Conservation (phyloP, 2,888 invertebrate genomes). For the Prosopocoilus inquinatus region DNA sequence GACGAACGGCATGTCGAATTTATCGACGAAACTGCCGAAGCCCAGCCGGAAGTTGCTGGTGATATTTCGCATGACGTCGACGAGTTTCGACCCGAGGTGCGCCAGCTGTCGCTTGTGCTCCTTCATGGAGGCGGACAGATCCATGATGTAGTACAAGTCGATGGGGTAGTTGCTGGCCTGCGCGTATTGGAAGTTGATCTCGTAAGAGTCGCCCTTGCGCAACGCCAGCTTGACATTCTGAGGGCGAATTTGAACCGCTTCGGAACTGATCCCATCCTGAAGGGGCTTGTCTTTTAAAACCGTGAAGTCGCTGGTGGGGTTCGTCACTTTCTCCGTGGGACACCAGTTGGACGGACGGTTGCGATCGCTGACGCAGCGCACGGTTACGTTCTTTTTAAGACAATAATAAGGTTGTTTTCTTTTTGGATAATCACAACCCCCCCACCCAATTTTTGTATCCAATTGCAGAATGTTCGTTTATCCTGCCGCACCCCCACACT, state of each 20-base stretch:
- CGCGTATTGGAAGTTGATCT: conserved; percentile 54
- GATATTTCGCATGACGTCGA: conserved; percentile 55
- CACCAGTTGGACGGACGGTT: conserved; percentile 5
- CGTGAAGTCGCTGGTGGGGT: conserved; percentile 28
- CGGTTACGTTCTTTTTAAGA: neutral
- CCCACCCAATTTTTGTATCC: no score
- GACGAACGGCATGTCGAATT: conserved; percentile 63
- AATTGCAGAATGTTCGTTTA: no score
- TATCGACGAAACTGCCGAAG: conserved; percentile 69
- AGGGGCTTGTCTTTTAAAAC: conserved; percentile 30
- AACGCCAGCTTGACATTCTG: conserved; percentile 54
- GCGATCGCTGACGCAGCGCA: neutral
- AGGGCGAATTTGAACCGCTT: conserved; percentile 56
- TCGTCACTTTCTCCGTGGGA: conserved; percentile 1
- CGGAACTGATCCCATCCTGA: conserved; percentile 25
- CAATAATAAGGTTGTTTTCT: neutral
- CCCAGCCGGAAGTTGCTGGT: conserved; percentile 66
- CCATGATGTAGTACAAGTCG: conserved; percentile 81
- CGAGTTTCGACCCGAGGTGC: conserved; percentile 53
- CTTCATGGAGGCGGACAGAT: conserved; percentile 71
- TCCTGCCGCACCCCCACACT: no score
- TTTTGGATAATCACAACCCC: no score
- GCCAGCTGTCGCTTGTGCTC: conserved; percentile 56
- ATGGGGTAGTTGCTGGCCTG: conserved; percentile 75
- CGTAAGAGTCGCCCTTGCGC: conserved; percentile 51